Evolutionary conservation across 2,797 vertebrate genomes (phyloP), one percentile per base, ranked within the genome.

Genomic region (Scleropages formosus): DNA sequence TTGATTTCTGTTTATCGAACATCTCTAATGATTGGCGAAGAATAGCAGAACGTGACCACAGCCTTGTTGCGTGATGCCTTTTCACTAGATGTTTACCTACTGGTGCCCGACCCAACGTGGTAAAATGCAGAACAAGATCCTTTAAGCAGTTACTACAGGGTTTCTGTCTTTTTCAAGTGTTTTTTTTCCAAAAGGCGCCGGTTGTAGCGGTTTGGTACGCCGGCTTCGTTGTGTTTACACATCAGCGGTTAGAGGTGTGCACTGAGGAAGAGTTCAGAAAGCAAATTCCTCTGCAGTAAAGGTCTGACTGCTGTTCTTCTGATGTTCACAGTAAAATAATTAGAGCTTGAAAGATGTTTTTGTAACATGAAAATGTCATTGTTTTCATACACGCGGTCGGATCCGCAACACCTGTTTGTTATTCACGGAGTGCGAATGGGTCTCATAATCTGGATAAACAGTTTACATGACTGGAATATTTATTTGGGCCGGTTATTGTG

Each of bases 381-480:
- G 63, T 64, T 53, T 44, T 26, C 27, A n/a, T 53, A 22, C 62
- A 12, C n/a, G 15, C 39, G 60, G 39, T 44, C 51, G 22, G 51
- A 18, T 11, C 16, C 47, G 49, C 11, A 9, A 11, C 11, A 49
- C 26, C 22, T 59, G 74, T 12, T 46, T 47, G 46, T 20, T 20
- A 27, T 63, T 72, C 47, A 8, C 16, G 22, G 4, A 63, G 47
- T 53, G 47, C 73, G 46, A 77, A 59, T 20, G 49, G 24, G 9
- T n/a, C 46, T 70, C 46, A 6, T 79, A 49, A 60, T 67, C 49
- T 62, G 69, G 24, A 68, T 27, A 58, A 74, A 61, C 24, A 47
- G 39, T 60, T 70, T 65, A 62, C 69, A 53, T 75, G 76, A 70
- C 69, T 75, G 46, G 18, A 78, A 77, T 77, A 74, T 81, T 78